phyloP scores from a whole-genome alignment of 2,888 invertebrate species.

The Lepas anatifera region DNA sequence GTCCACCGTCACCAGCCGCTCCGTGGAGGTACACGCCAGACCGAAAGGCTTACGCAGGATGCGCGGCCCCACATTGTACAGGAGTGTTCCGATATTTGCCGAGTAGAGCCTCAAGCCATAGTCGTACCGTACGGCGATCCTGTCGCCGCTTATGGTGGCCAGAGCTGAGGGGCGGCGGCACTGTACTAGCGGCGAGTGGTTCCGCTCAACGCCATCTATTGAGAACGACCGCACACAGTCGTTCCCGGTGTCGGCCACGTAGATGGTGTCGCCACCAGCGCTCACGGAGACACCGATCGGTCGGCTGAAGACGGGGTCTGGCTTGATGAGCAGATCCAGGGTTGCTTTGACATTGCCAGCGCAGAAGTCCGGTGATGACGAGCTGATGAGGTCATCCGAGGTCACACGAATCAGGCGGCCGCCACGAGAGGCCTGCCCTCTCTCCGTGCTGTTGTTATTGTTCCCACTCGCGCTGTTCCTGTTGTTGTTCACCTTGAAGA shows the following conservation, averaged over 20 bases:
- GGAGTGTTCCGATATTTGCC: not conserved
- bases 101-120: not conserved
- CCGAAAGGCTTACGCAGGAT: not conserved
- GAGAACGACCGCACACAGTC: not conserved
- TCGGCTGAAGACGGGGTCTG: not conserved
- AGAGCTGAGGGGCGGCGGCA: not conserved
- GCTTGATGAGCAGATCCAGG: not conserved
- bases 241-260: not conserved
- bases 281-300: not conserved
- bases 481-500: not conserved
- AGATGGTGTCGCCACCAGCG: not conserved
- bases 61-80: not conserved
- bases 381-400: not conserved
- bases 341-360: not conserved
- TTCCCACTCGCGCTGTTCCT: not conserved
- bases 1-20: constrained; percentile 2
- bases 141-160: not conserved
- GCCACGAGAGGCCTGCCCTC: no score
- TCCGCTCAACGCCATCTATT: not conserved
- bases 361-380: not conserved
- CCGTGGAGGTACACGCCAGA: not conserved
- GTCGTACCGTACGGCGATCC: not conserved
- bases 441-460: no score
- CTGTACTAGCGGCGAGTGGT: not conserved
- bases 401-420: not conserved